Conservation (phyloP, 2,797 vertebrate species). For the Hemibagrus guttatus region DNA sequence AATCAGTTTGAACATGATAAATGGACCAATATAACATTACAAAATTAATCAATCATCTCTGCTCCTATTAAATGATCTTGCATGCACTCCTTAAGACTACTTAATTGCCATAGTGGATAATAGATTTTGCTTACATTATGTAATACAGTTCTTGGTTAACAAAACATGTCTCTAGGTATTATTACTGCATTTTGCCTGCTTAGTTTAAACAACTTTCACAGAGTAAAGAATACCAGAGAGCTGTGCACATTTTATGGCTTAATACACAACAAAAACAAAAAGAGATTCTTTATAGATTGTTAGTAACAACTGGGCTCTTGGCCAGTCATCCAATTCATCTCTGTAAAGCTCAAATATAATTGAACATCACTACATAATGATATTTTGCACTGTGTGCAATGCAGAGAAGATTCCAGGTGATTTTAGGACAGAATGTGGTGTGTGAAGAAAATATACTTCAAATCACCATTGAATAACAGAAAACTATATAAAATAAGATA, state of each 20-base stretch:
- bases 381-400: background rate
- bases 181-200: background rate
- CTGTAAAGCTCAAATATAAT: background rate
- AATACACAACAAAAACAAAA: background rate
- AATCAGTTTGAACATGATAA: slow-evolving; percentile 3
- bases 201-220: background rate
- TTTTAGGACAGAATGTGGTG: background rate
- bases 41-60: slow-evolving; percentile 4
- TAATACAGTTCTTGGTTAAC: background rate
- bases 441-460: background rate
- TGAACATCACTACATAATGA: background rate
- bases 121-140: background rate
- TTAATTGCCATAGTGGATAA: background rate
- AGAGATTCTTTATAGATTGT: background rate
- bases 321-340: background rate
- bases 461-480: background rate
- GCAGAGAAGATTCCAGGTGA: background rate
- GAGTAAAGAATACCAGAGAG: background rate
- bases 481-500: background rate
- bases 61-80: background rate
- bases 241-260: background rate
- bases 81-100: background rate
- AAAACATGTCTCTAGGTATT: background rate
- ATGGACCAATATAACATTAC: slow-evolving; percentile 20
- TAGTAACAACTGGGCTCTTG: background rate